These are phyloP conservation scores for Drosophila hawaiiensis DNA, from an alignment of 2,888 invertebrate species.

Conservation along the genomic window DNA sequence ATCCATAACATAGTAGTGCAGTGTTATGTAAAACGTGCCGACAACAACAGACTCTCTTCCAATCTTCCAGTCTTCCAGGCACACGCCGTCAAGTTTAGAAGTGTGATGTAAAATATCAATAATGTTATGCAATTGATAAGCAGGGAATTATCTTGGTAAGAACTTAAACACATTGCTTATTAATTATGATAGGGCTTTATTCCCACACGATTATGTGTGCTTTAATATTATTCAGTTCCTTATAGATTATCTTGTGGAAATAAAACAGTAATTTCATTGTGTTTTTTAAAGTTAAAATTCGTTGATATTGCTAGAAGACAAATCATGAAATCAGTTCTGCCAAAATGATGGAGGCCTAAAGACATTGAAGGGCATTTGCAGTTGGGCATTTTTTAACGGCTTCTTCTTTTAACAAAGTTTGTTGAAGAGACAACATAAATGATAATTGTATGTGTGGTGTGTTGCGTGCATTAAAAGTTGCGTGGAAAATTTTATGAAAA, in stretches of 20 bases:
- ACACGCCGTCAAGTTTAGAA: constrained; percentile 46
- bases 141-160: constrained; percentile 22
- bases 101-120: constrained; percentile 16
- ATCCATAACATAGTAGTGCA: not conserved
- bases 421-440: not conserved
- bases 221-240: not conserved
- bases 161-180: not conserved
- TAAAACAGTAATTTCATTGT: not conserved
- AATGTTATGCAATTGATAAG: constrained; percentile 23
- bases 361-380: not conserved
- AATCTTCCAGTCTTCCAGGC: constrained; percentile 7
- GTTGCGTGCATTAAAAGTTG: constrained; percentile 32
- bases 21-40: constrained; percentile 52
- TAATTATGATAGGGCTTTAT: constrained; percentile 4
- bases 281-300: not conserved
- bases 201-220: not conserved
- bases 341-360: not conserved
- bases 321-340: not conserved
- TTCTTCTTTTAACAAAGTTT: not conserved
- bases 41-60: constrained; percentile 5
- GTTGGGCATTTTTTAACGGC: not conserved
- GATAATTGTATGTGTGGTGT: not conserved
- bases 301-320: no score
- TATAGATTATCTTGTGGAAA: not conserved
- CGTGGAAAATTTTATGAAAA: constrained; percentile 74